Evolutionary conservation across 1,140 invertebrate species (phyloP).

Genomic region (Drosophila asahinai): DNA sequence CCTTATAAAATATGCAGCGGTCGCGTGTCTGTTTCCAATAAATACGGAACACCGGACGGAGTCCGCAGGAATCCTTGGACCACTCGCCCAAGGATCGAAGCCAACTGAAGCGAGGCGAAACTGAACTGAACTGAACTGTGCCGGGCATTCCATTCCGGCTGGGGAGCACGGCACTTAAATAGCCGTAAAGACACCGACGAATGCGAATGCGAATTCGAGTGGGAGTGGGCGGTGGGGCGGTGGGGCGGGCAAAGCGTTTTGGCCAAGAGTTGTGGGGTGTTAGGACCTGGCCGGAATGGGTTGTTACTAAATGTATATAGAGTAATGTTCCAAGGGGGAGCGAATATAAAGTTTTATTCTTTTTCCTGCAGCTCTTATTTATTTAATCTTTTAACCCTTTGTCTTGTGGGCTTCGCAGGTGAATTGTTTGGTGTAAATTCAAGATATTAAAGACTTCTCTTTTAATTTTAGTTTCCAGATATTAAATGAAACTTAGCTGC

Average conservation of each 20-base stretch:
- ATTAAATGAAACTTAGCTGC: neutral
- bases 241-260: slow-evolving; percentile 27
- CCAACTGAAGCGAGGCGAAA: neutral
- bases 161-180: slow-evolving; percentile 38
- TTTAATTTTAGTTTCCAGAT: too few relatives aligned
- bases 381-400: neutral
- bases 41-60: slow-evolving; percentile 49
- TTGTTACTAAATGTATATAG: neutral
- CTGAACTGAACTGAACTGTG: neutral
- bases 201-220: slow-evolving; percentile 5
- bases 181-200: slow-evolving; percentile 22
- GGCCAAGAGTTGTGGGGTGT: slow-evolving; percentile 19
- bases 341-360: neutral
- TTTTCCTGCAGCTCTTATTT: neutral
- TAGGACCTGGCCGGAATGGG: slow-evolving; percentile 11
- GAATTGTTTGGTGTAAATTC: too few relatives aligned
- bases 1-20: slow-evolving; percentile 77
- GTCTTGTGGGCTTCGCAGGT: neutral
- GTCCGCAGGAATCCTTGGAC: slow-evolving; percentile 28
- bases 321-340: neutral
- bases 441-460: too few relatives aligned
- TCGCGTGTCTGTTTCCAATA: slow-evolving; percentile 81
- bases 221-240: neutral
- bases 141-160: slow-evolving; percentile 28
- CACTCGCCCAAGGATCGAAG: neutral